A percentile compares a stretch with the other conserved stretches of the same genome.
These are phyloP conservation scores for Crotalus helleri DNA, from an alignment of 2,113 vertebrate species.

Conservation along the genomic window DNA sequence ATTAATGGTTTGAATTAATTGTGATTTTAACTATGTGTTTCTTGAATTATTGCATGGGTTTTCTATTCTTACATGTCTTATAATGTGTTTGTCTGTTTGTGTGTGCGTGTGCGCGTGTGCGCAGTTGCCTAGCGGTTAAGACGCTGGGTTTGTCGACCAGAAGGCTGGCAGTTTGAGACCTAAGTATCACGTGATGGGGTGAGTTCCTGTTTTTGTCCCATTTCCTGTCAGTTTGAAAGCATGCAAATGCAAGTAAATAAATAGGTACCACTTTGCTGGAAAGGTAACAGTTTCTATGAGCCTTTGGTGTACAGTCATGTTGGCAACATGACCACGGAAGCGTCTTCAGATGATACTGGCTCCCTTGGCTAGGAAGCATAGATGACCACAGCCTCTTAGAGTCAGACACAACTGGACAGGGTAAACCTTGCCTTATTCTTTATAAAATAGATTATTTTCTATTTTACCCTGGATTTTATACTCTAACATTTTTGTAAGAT, in stretches of 20 bases:
- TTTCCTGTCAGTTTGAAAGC: background rate
- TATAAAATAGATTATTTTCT: background rate
- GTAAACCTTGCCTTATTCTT: background rate
- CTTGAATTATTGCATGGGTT: background rate
- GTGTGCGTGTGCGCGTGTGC: no score
- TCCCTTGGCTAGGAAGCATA: background rate
- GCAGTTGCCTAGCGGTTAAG: no score
- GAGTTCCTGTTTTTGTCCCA: background rate
- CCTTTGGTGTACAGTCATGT: background rate
- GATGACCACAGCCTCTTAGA: background rate
- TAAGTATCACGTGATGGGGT: background rate
- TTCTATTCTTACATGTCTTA: background rate
- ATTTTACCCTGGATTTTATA: background rate
- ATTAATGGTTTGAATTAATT: background rate
- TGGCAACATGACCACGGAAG: background rate
- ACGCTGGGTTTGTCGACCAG: no score
- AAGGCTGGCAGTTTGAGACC: background rate
- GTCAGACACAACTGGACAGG: background rate
- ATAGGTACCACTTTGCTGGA: background rate
- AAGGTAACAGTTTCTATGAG: background rate
- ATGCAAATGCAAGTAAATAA: background rate
- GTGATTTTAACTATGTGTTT: background rate
- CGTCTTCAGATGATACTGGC: background rate
- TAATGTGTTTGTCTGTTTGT: background rate
- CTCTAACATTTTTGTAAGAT: background rate